A percentile compares a stretch with the other conserved stretches of the same genome.
Evolutionary conservation across 2,113 vertebrate genomes (phyloP).

Genomic region (Orthonyx spaldingii): DNA sequence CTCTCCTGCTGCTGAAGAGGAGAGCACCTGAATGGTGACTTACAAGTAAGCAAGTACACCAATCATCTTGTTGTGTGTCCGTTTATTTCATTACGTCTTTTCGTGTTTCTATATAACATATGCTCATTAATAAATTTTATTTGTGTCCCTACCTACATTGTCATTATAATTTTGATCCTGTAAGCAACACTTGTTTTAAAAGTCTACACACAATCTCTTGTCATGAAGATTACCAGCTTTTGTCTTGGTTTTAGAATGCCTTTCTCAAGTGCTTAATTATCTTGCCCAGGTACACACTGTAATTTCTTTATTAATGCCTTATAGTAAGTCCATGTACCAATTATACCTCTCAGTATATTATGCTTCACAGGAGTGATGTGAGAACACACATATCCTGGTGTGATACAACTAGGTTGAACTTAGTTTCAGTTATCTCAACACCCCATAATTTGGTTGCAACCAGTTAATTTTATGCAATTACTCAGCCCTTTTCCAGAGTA

Average conservation of each 20-base stretch:
- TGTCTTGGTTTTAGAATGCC: neutral
- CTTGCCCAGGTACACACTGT: neutral
- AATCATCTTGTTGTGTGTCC: neutral
- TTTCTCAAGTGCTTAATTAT: neutral
- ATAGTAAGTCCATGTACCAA: rapidly evolving
- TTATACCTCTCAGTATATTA: neutral
- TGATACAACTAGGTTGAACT: neutral
- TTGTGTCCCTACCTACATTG: neutral
- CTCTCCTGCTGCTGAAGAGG: neutral
- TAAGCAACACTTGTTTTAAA: neutral
- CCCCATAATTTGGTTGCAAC: neutral
- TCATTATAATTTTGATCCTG: neutral
- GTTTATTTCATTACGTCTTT: neutral
- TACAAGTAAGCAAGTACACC: neutral
- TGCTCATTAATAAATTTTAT: neutral
- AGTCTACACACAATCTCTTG: neutral
- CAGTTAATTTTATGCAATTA: neutral
- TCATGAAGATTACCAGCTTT: neutral
- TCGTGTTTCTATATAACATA: neutral
- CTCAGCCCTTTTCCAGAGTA: neutral
- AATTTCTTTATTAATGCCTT: neutral
- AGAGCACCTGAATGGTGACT: neutral
- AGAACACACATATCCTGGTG: neutral
- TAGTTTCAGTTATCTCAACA: neutral
- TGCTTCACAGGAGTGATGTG: neutral